Conservation (phyloP, 2,113 vertebrate genomes). For the Morone chrysops region DNA sequence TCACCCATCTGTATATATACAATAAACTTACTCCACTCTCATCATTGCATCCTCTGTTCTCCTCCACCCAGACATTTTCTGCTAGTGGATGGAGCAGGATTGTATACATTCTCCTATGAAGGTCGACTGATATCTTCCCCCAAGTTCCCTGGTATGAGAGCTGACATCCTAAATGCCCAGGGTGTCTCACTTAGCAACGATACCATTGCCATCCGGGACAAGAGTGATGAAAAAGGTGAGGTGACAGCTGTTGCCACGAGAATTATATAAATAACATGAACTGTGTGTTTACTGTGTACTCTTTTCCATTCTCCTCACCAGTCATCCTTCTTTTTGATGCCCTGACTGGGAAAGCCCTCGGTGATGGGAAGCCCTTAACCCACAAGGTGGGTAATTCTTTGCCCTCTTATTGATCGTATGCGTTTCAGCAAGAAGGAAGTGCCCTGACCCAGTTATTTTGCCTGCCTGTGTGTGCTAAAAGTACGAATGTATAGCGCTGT, state of each 20-base stretch:
- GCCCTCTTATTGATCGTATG: background rate
- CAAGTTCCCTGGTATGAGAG: slow-evolving; percentile 93
- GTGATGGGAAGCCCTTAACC: slow-evolving; percentile 92
- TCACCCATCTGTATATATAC: background rate
- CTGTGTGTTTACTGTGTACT: slow-evolving; percentile 13
- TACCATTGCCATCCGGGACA: slow-evolving; percentile 91
- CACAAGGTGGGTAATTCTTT: slow-evolving; percentile 88
- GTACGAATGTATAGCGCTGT: too few relatives aligned
- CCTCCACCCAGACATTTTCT: slow-evolving; percentile 89
- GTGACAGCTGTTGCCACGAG: background rate
- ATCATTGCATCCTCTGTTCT: slow-evolving; percentile 14
- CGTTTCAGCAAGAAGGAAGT: slow-evolving; percentile 1
- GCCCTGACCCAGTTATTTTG: background rate
- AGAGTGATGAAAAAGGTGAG: slow-evolving; percentile 92
- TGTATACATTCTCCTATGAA: slow-evolving; percentile 95
- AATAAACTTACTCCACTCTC: background rate
- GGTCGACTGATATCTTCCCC: slow-evolving; percentile 93
- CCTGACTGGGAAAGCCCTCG: slow-evolving; percentile 90
- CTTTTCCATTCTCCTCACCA: slow-evolving; percentile 63
- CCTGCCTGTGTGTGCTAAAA: background rate
- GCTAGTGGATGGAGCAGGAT: slow-evolving; percentile 92
- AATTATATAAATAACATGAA: background rate
- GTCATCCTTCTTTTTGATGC: slow-evolving; percentile 95
- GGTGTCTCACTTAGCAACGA: slow-evolving; percentile 93
- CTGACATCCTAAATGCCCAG: slow-evolving; percentile 91